Conservation (phyloP, 2,888 invertebrate genomes). For the Liposcelis brunnea region DNA sequence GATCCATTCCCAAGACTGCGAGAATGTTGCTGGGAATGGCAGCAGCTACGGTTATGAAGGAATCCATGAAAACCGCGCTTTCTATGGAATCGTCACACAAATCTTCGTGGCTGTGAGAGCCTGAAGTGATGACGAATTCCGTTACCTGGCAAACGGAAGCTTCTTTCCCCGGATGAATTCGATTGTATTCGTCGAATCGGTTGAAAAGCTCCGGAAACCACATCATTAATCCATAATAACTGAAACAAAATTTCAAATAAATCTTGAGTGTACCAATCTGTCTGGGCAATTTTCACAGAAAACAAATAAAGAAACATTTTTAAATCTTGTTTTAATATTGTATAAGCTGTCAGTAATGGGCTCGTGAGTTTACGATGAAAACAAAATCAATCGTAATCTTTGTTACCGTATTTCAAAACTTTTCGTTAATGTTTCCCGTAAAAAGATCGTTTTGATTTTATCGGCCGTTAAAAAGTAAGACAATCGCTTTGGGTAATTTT, state of each 20-base stretch:
- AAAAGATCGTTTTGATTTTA: too few species aligned
- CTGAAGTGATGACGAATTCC: constrained; percentile 49
- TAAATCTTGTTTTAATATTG: too few species aligned
- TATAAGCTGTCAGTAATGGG: too few species aligned
- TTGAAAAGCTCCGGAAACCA: constrained; percentile 94
- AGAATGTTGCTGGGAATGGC: constrained; percentile 73
- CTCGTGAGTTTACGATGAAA: too few species aligned
- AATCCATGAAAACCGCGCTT: constrained; percentile 67
- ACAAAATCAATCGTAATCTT: too few species aligned
- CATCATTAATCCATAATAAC: constrained; percentile 90
- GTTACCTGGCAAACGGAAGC: constrained; percentile 41
- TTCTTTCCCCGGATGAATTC: constrained; percentile 35
- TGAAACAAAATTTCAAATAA: constrained; percentile 27
- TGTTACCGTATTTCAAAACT: too few species aligned
- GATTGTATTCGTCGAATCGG: constrained; percentile 66
- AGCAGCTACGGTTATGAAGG: constrained; percentile 69
- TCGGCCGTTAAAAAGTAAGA: too few species aligned
- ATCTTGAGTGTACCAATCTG: too few species aligned
- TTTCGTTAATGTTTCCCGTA: too few species aligned
- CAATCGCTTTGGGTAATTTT: too few species aligned
- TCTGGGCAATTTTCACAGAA: too few species aligned
- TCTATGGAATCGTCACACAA: constrained; percentile 55
- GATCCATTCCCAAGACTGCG: constrained; percentile 68
- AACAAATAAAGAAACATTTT: too few species aligned
- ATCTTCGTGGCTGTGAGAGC: constrained; percentile 37